phyloP scores from a whole-genome alignment of 2,113 vertebrate genomes.

The Sinocyclocheilus rhinocerous region DNA sequence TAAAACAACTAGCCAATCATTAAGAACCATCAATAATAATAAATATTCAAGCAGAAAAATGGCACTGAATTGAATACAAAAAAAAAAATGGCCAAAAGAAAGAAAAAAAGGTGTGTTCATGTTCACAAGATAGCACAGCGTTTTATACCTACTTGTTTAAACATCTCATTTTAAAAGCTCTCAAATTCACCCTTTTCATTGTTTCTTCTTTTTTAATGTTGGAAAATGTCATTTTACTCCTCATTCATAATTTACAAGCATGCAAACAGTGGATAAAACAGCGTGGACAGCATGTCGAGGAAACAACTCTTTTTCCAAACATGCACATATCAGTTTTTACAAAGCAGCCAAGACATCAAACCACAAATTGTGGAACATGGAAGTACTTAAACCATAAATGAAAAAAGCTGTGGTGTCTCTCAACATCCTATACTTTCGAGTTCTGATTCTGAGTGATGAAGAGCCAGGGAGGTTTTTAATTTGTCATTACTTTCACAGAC shows the following conservation, averaged over 20 bases:
- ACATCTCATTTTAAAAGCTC: conserved; percentile 31
- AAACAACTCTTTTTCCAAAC: conserved; percentile 66
- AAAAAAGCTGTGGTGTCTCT: conserved; percentile 71
- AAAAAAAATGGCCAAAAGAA: neutral
- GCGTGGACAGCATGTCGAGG: conserved; percentile 42
- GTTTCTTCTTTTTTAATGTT: conserved; percentile 36
- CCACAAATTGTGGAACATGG: conserved; percentile 77
- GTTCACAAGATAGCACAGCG: neutral
- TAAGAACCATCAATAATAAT: neutral
- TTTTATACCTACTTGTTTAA: no score
- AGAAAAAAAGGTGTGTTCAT: neutral
- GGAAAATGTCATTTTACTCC: conserved; percentile 55
- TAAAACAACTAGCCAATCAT: neutral
- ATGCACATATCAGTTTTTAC: conserved; percentile 63
- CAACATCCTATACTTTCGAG: conserved; percentile 67
- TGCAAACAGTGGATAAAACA: conserved; percentile 51
- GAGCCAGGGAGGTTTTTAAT: conserved; percentile 55
- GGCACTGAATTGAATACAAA: neutral
- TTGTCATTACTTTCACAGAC: conserved; percentile 55
- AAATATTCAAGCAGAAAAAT: neutral
- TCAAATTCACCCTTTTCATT: conserved; percentile 7
- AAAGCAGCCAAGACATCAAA: conserved; percentile 75
- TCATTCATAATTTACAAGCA: conserved; percentile 56
- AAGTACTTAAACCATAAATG: conserved; percentile 77
- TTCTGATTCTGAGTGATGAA: conserved; percentile 49